These are phyloP conservation scores for Polydesmus complanatus DNA, from an alignment of 2,888 invertebrate species.

Conservation along the genomic window DNA sequence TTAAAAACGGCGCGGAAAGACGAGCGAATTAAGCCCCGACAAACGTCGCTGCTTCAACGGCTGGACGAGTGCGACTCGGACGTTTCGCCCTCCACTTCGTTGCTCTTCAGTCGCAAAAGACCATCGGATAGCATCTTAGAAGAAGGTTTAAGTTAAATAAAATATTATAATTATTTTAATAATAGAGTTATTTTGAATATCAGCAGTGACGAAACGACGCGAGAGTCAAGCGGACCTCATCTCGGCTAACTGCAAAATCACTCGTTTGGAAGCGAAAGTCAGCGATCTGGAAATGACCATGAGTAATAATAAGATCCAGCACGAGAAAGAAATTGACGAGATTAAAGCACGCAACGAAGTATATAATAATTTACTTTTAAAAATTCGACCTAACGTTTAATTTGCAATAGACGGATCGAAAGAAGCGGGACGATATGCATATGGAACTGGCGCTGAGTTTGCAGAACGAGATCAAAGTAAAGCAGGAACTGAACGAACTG, in stretches of 20 bases:
- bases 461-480: neutral
- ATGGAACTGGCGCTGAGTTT: neutral
- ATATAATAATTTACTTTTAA: neutral
- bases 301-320: neutral
- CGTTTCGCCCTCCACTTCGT: neutral
- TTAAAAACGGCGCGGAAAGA: neutral
- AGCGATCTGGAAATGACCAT: neutral
- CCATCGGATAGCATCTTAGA: too few relatives aligned
- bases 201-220: too few relatives aligned
- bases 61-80: too few relatives aligned
- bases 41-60: neutral
- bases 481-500: neutral
- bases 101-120: neutral
- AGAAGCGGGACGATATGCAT: neutral
- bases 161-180: neutral
- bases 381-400: neutral
- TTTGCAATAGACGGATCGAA: neutral
- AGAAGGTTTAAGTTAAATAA: neutral
- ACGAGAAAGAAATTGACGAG: neutral
- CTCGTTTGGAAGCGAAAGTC: neutral
- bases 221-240: slow-evolving; percentile 2
- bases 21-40: neutral
- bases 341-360: too few relatives aligned
- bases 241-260: neutral
- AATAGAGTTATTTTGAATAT: neutral